Evolutionary conservation across 2,888 invertebrate genomes (phyloP), one percentile per base, ranked within the genome.

Genomic region (Euplexia lucipara): DNA sequence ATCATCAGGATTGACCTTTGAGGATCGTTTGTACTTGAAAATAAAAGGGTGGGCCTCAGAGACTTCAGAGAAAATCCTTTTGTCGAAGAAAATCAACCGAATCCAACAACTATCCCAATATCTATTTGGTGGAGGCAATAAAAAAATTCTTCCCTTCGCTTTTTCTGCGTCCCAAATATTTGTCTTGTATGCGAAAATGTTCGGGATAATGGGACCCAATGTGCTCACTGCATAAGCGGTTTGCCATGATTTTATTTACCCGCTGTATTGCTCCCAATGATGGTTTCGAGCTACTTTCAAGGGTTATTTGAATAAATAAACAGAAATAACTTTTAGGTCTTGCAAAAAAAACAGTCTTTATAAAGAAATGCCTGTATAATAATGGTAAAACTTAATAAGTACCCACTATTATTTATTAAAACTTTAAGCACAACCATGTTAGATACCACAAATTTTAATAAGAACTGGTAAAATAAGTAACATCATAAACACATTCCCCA

Each of bases 51-150:
- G 57, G 16, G 22, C 78, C 66, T 68, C 42, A 34, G 69, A 68
- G 80, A 65, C 54, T 54, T 58, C 37, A 42, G 20, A 58, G 18
- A 49, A 63, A 79, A 78, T 65, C 72, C 32, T 65, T 79, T 78
- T 62, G 48, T 20, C 45, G 42, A 57, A 77, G 37, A 78, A 78
- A 75, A 75, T 64, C 80, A 69, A 58, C 57, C 60, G 44, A 64
- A 63, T 63, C 47, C 5, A 22, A 63, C 35, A 47, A 49, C 78
- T 64, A 64, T 64, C 56, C 39, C 73, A 62, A 80, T 77, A 77
- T 60, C 63, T 57, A 53, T 77, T 71, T 63, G 44, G 58, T 9
- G 39, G 39, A 63, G 53, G 79, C 61, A 81, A 78, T 81, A 81
- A 69, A 64, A 78, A 69, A 75, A 81, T 71, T 70, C 68, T 58